Percentiles rank a stretch among this genome's conserved stretches.
These are phyloP conservation scores for Iguana delicatissima DNA, from an alignment of 2,797 vertebrate species.

Conservation along the genomic window DNA sequence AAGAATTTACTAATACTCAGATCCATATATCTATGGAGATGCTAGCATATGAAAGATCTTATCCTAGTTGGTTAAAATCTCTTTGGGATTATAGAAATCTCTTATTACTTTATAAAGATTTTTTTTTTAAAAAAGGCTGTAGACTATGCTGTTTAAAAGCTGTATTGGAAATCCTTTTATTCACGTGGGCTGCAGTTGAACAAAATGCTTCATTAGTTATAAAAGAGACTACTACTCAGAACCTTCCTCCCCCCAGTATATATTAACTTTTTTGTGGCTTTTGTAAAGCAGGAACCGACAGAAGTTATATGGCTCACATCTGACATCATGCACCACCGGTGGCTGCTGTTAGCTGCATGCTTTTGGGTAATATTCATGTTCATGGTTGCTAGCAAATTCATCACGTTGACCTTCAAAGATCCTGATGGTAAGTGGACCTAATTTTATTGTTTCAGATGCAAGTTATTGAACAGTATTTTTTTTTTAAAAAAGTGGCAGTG, in stretches of 20 bases:
- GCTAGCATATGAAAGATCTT: not conserved
- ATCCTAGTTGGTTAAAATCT: not conserved
- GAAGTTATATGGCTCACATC: conserved; percentile 73
- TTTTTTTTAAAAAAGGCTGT: not conserved
- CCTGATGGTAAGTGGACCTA: conserved; percentile 85
- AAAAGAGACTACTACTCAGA: not conserved
- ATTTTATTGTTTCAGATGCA: conserved; percentile 40
- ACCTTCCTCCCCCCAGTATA: not conserved
- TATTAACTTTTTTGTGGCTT: conserved; percentile 55
- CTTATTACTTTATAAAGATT: not conserved
- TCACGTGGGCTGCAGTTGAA: not conserved
- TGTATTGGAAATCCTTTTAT: not conserved
- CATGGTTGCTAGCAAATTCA: conserved; percentile 95
- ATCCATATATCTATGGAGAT: not conserved
- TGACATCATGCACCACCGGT: conserved; percentile 95
- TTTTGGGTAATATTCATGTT: conserved; percentile 98
- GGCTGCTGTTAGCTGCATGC: conserved; percentile 94
- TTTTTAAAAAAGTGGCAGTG: not conserved
- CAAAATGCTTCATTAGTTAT: not conserved
- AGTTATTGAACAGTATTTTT: conserved; percentile 28
- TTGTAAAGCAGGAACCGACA: conserved; percentile 68
- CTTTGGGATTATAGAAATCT: not conserved
- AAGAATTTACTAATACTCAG: not conserved
- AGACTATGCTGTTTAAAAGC: not conserved
- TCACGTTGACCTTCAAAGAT: conserved; percentile 88